Conservation (phyloP, 2,888 invertebrate genomes). For the Gastracanthus pulcherrimus region DNA sequence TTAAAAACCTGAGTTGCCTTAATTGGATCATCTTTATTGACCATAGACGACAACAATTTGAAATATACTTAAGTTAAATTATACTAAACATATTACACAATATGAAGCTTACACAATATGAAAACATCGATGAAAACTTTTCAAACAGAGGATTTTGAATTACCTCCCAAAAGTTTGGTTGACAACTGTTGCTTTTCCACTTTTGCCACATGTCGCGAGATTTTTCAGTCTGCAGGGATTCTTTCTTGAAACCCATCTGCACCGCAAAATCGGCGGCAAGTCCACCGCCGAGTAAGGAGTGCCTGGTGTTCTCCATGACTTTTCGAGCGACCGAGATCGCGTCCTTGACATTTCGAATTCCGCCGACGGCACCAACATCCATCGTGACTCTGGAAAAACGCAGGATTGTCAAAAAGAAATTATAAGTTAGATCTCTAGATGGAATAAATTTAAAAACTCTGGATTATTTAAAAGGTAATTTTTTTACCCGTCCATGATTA, state of each 20-base stretch:
- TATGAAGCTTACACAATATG: too few relatives aligned
- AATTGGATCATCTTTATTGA: too few relatives aligned
- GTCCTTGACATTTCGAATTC: slow-evolving; percentile 88
- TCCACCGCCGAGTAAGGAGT: slow-evolving; percentile 94
- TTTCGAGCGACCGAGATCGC: slow-evolving; percentile 94
- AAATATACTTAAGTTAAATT: too few relatives aligned
- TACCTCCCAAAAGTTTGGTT: slow-evolving; percentile 97
- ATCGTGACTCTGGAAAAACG: slow-evolving; percentile 80
- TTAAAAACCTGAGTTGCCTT: too few relatives aligned
- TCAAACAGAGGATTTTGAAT: not conserved
- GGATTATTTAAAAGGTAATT: not conserved
- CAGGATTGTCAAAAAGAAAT: not conserved
- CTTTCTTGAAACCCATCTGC: slow-evolving; percentile 91
- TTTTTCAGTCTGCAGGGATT: slow-evolving; percentile 86
- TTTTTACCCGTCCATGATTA: slow-evolving; percentile 96
- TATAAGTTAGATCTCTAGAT: not conserved
- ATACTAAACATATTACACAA: too few relatives aligned
- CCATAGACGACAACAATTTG: too few relatives aligned
- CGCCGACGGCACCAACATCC: slow-evolving; percentile 94
- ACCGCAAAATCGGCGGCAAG: slow-evolving; percentile 93
- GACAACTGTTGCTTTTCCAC: slow-evolving; percentile 91
- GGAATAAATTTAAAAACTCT: not conserved
- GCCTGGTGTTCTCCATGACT: slow-evolving; percentile 93
- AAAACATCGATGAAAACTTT: too few relatives aligned
- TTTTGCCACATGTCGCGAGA: slow-evolving; percentile 85